Percentiles rank a stretch among this genome's conserved stretches.
These are phyloP conservation scores for Halcyon chelicuti DNA, from an alignment of 2,797 vertebrate genomes.

Conservation along the genomic window DNA sequence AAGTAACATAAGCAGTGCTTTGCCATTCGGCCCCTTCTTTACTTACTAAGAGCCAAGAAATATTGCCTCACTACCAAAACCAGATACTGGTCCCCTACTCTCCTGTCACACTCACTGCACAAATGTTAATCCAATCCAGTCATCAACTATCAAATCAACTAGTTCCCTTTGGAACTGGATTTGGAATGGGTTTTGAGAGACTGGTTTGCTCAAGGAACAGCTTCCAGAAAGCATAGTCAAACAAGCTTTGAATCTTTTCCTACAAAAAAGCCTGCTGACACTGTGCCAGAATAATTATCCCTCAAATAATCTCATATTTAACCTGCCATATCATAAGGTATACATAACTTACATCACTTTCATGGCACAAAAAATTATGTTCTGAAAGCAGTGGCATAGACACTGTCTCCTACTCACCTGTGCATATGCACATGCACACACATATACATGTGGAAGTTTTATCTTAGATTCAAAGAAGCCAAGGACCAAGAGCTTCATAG, in stretches of 20 bases:
- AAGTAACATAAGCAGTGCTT: background rate
- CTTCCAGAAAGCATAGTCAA: background rate
- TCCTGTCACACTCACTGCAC: background rate
- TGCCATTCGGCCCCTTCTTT: background rate
- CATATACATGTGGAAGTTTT: background rate
- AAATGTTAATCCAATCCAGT: background rate
- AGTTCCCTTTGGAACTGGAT: background rate
- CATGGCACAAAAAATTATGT: background rate
- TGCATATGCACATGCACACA: accelerated
- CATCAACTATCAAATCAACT: background rate
- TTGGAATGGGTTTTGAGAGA: background rate
- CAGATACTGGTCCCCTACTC: background rate
- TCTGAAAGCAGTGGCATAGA: background rate
- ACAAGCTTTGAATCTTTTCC: background rate
- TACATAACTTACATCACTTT: background rate
- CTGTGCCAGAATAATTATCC: background rate
- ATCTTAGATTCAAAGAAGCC: background rate
- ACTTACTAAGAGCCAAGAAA: background rate
- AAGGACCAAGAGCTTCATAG: background rate
- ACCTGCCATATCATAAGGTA: background rate
- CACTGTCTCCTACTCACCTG: background rate
- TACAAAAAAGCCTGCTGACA: background rate
- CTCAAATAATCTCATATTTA: background rate
- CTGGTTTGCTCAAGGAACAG: background rate
- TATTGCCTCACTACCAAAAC: background rate